phyloP scores from a whole-genome alignment of 2,888 invertebrate species.

The Trichacis sp. region DNA sequence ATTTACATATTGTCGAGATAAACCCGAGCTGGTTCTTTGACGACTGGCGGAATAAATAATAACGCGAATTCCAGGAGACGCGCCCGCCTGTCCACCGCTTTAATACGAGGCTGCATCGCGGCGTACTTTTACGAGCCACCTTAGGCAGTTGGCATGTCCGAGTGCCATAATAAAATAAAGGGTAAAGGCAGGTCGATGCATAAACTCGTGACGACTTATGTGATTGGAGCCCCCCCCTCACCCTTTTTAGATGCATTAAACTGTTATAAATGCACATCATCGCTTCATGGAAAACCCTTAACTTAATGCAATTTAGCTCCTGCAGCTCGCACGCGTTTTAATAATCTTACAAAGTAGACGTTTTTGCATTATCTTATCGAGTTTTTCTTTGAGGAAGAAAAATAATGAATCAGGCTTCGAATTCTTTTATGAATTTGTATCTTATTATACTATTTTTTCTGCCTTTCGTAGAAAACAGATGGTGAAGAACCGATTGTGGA shows the following conservation, averaged over 20 bases:
- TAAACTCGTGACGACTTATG: conserved; percentile 37
- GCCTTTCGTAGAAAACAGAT: no score
- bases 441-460: no score
- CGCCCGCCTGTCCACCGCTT: conserved; percentile 19
- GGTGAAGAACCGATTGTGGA: no score
- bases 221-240: conserved; percentile 14
- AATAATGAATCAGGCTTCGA: no score
- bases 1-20: conserved; percentile 66
- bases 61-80: conserved; percentile 42
- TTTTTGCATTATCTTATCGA: no score
- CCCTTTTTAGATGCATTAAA: conserved; percentile 22
- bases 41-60: conserved; percentile 64
- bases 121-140: conserved; percentile 40
- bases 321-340: conserved; percentile 10
- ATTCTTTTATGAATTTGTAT: no score
- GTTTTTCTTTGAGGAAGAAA: no score
- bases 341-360: not conserved
- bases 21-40: conserved; percentile 60
- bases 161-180: conserved; percentile 42
- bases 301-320: conserved; percentile 31
- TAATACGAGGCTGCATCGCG: conserved; percentile 37
- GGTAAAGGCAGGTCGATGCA: conserved; percentile 33
- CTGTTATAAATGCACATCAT: conserved; percentile 18
- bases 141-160: conserved; percentile 42
- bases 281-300: conserved; percentile 6